phyloP scores from a whole-genome alignment of 2,888 invertebrate species.

The Drosophila hawaiiensis region DNA sequence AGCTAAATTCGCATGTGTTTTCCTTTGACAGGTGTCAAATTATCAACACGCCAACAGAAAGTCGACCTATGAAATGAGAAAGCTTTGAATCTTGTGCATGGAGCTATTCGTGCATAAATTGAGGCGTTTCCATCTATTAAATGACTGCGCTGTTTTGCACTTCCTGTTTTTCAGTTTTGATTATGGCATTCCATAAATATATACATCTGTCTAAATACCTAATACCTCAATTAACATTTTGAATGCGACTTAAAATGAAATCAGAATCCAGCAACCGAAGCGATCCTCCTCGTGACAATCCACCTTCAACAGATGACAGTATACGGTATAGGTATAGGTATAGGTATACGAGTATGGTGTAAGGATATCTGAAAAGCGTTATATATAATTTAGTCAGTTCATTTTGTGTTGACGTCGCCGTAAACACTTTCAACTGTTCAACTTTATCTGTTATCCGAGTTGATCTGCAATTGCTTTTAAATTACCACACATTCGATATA shows the following conservation, averaged over 20 bases:
- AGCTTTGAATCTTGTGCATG: neutral
- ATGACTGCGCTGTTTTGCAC: neutral
- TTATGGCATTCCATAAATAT: neutral
- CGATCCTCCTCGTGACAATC: neutral
- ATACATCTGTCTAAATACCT: neutral
- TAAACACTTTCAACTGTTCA: neutral
- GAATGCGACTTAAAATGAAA: neutral
- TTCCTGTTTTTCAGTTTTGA: slow-evolving; percentile 15
- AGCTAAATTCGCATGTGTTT: neutral
- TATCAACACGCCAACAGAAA: slow-evolving; percentile 3
- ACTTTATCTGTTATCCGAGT: neutral
- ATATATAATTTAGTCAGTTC: neutral
- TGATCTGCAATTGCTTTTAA: too few relatives aligned
- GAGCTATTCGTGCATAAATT: slow-evolving; percentile 34
- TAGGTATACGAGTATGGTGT: neutral
- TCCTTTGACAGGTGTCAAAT: neutral
- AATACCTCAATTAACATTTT: neutral
- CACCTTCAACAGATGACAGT: neutral
- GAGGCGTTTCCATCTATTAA: slow-evolving; percentile 12
- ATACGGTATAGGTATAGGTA: neutral
- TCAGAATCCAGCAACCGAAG: neutral
- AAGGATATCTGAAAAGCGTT: neutral
- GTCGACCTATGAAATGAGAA: slow-evolving; percentile 2
- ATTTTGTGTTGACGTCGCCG: neutral
- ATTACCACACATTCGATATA: neutral